phyloP scores from a whole-genome alignment of 1,140 invertebrate genomes.

The Drosophila mauritiana region DNA sequence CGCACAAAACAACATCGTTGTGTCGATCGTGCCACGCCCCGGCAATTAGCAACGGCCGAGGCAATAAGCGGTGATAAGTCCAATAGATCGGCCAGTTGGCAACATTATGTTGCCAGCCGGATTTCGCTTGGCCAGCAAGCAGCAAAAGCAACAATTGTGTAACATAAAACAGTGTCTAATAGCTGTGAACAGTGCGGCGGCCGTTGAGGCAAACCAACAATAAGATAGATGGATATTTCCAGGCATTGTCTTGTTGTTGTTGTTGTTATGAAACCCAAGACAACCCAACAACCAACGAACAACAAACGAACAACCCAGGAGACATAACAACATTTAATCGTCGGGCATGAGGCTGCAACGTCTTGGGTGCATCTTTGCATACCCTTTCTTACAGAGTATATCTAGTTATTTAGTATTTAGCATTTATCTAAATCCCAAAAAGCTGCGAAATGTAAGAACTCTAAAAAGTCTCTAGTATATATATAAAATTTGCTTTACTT shows the following conservation, averaged over 20 bases:
- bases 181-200: conserved; percentile 23
- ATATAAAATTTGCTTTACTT: no score
- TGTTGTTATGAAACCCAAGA: conserved; percentile 74
- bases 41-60: conserved; percentile 49
- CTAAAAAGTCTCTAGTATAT: no score
- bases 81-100: conserved; percentile 35
- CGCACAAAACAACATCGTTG: conserved; percentile 61
- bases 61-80: conserved; percentile 6
- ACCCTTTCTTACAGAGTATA: not conserved
- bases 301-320: conserved; percentile 22
- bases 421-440: no score
- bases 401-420: not conserved
- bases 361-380: conserved; percentile 15
- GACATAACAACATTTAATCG: conserved; percentile 29
- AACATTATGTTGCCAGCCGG: conserved; percentile 44
- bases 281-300: conserved; percentile 23
- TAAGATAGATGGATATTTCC: conserved; percentile 71
- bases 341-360: conserved; percentile 16
- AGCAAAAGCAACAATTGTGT: conserved; percentile 50
- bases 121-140: conserved; percentile 17
- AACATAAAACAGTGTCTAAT: conserved; percentile 39
- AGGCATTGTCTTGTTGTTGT: conserved; percentile 71
- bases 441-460: no score
- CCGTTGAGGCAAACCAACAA: conserved; percentile 18
- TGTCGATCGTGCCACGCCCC: conserved; percentile 47